phyloP scores from a whole-genome alignment of 2,888 invertebrate species.

The Catocala fraxini region DNA sequence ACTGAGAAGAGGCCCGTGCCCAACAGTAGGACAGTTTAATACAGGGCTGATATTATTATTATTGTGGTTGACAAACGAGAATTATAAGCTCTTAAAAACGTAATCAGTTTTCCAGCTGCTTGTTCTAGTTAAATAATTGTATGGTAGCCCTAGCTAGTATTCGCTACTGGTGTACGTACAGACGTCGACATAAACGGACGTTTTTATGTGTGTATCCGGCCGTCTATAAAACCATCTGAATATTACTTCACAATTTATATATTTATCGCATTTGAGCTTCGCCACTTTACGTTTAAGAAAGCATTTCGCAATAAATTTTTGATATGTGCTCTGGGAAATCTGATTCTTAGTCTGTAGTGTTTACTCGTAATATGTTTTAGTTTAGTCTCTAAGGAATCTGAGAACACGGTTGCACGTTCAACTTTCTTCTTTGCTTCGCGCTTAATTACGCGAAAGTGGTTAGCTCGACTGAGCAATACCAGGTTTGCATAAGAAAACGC shows the following conservation, averaged over 20 bases:
- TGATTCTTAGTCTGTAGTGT: background rate
- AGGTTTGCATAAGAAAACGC: too few relatives aligned
- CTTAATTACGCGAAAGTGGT: too few relatives aligned
- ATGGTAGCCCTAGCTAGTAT: constrained; percentile 14
- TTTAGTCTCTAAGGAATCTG: too few relatives aligned
- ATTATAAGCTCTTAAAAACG: too few relatives aligned
- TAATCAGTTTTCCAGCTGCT: background rate
- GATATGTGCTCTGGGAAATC: constrained; percentile 1
- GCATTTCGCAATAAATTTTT: background rate
- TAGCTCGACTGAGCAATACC: too few relatives aligned
- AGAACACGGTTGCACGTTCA: too few relatives aligned
- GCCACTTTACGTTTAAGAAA: constrained; percentile 4
- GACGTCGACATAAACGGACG: constrained; percentile 34
- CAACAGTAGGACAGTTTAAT: too few relatives aligned
- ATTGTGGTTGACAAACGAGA: too few relatives aligned
- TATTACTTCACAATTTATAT: constrained; percentile 26
- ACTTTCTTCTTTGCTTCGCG: too few relatives aligned
- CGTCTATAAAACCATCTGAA: constrained; percentile 30
- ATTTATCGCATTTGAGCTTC: constrained; percentile 20
- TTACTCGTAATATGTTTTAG: background rate
- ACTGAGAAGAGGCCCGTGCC: too few relatives aligned
- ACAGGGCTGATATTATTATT: too few relatives aligned
- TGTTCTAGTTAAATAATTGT: background rate
- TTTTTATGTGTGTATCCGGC: constrained; percentile 49
- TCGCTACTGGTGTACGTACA: constrained; percentile 34